Base-by-base conservation (phyloP, 2,888 invertebrate species). In the Cheilosia soror region DNA sequence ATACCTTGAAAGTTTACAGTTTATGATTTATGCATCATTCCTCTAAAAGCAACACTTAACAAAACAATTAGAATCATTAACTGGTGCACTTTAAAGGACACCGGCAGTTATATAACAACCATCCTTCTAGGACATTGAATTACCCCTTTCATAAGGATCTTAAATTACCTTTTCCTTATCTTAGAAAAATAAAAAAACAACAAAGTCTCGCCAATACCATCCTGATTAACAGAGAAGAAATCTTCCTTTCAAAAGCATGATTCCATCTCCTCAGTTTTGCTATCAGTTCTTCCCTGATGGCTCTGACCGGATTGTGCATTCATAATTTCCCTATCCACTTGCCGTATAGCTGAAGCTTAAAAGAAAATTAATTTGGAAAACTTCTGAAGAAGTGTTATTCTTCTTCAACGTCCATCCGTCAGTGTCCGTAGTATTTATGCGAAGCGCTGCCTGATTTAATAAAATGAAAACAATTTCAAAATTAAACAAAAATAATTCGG, bases 401-500 rank as follows among this genome's bases (percentile, higher is more conserved):
- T 77, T 82, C 69, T 58, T 25, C 37, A 9, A n/a, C 49, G 58
- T 62, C 55, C 60, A 75, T 75, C 65, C 73, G 47, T 63, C 78
- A 31, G 55, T 40, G 42, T 27, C 49, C 20, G 47, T 25, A 33
- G 33, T 6, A 37, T 42, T 27, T 62, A 42, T 9, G 6, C 29
- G 55, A 42, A 57, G 51, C 25, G 37, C 68, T 63, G 85, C 57
- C 72, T 76, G 71, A 83, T 85, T 85, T 85, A 85, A 85, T 85
- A 85, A 85, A 85, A 85, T 51, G 80, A 85, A 85, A 85, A 85
- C 85, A 85, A 85, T 85, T 85, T 85, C 49, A 57, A 85, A 85
- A 85, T 85, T 85, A 85, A 85, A 85, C 80, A 85, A 85, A 85
- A 85, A 85, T 85, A 85, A 85, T 85, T 85, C 76, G 57, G 72